Evolutionary conservation across 1,140 invertebrate species (phyloP).

Genomic region (Palaemon carinicauda): DNA sequence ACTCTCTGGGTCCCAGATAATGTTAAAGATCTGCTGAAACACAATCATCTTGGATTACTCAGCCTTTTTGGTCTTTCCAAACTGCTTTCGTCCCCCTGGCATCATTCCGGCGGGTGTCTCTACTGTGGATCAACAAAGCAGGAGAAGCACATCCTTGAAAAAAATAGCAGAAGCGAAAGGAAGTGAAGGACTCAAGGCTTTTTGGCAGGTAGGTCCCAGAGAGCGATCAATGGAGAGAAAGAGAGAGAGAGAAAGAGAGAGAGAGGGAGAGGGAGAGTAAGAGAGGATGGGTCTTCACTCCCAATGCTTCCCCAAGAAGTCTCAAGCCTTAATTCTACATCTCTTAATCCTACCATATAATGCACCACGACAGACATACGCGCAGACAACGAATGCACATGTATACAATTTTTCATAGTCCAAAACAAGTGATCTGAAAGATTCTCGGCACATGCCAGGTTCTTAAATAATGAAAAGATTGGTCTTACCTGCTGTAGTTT

Average conservation of each 20-base stretch:
- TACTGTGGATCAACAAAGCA: not conserved
- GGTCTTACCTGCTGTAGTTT: slow-evolving; percentile 96
- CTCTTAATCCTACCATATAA: too few relatives aligned
- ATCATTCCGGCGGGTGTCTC: not conserved
- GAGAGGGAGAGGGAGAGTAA: slow-evolving; percentile 6
- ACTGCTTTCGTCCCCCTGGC: not conserved
- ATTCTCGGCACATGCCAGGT: not conserved
- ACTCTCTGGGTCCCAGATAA: too few relatives aligned
- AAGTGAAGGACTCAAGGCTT: not conserved
- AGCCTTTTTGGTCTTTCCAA: too few relatives aligned
- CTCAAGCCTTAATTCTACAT: too few relatives aligned
- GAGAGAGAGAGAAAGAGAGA: slow-evolving; percentile 27
- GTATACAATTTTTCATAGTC: too few relatives aligned
- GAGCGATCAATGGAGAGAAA: slow-evolving; percentile 13
- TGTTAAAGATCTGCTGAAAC: too few relatives aligned
- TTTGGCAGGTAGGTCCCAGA: not conserved
- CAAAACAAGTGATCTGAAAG: too few relatives aligned
- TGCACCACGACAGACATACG: not conserved
- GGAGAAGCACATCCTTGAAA: not conserved
- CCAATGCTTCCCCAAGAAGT: not conserved
- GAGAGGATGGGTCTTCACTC: not conserved
- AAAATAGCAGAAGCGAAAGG: too few relatives aligned
- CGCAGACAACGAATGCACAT: not conserved
- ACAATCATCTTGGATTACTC: too few relatives aligned
- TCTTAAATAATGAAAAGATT: not conserved